phyloP scores from a whole-genome alignment of 1,140 invertebrate genomes.

The Drosophila pseudoananassae region DNA sequence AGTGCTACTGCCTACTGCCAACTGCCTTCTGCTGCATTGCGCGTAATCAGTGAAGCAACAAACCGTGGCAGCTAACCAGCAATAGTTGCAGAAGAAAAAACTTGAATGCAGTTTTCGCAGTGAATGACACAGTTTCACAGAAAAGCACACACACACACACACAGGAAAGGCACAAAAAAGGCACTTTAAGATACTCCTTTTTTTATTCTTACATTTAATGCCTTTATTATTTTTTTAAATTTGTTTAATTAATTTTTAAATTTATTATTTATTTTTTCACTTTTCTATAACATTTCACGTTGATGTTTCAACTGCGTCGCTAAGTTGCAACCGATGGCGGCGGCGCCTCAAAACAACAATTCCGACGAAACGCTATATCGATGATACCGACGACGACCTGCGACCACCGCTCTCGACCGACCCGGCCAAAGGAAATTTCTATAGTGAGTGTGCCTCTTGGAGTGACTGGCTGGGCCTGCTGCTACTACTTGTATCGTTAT shows the following conservation, averaged over 20 bases:
- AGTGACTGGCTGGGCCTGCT: slow-evolving; percentile 48
- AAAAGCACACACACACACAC: slow-evolving; percentile 40
- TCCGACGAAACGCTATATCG: slow-evolving; percentile 40
- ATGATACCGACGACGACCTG: slow-evolving; percentile 40
- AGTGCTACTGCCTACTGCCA: slow-evolving; percentile 25
- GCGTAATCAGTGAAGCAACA: slow-evolving; percentile 82
- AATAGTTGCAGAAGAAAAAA: slow-evolving; percentile 65
- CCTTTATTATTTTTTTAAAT: slow-evolving; percentile 5
- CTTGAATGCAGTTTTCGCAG: slow-evolving; percentile 69
- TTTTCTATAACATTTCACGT: too few relatives aligned
- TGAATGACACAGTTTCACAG: slow-evolving; percentile 77
- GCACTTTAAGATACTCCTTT: slow-evolving; percentile 15
- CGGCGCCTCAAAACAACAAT: slow-evolving; percentile 52
- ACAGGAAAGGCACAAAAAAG: slow-evolving; percentile 6
- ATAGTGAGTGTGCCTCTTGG: slow-evolving; percentile 57
- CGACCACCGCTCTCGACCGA: slow-evolving; percentile 43
- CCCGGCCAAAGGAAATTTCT: slow-evolving; percentile 76
- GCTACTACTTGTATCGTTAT: slow-evolving; percentile 37
- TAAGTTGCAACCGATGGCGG: slow-evolving; percentile 36
- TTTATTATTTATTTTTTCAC: too few relatives aligned
- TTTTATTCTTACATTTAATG: slow-evolving; percentile 15
- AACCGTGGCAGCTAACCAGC: slow-evolving; percentile 68
- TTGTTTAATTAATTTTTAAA: neutral
- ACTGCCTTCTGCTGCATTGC: slow-evolving; percentile 67
- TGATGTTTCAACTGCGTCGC: slow-evolving; percentile 40